phyloP scores from a whole-genome alignment of 2,113 vertebrate genomes.

The Platichthys stellatus region DNA sequence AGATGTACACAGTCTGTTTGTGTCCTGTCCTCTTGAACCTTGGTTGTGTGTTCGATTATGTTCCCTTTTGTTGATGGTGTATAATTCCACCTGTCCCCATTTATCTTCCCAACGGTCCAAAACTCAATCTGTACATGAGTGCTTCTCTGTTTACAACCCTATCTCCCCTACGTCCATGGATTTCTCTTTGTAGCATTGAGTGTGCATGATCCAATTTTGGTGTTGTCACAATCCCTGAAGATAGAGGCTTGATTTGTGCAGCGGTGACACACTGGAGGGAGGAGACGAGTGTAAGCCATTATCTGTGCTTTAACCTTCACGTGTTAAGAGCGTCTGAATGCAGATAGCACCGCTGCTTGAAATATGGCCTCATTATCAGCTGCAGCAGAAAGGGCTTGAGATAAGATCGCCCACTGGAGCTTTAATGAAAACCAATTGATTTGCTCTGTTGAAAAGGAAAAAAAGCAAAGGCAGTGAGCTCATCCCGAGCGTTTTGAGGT shows the following conservation, averaged over 20 bases:
- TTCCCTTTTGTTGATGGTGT: neutral
- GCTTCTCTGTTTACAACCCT: slow-evolving; percentile 31
- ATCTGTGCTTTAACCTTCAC: slow-evolving; percentile 79
- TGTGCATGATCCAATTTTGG: slow-evolving; percentile 68
- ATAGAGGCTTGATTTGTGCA: slow-evolving; percentile 75
- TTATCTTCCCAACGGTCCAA: slow-evolving; percentile 8
- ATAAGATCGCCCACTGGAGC: slow-evolving; percentile 69
- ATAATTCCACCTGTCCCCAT: slow-evolving; percentile 1
- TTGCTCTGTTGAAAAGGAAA: slow-evolving; percentile 56
- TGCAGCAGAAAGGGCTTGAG: slow-evolving; percentile 41
- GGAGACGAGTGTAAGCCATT: slow-evolving; percentile 56
- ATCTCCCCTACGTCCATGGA: slow-evolving; percentile 20
- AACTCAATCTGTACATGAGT: slow-evolving; percentile 8
- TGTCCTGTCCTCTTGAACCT: neutral
- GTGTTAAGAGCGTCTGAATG: slow-evolving; percentile 65
- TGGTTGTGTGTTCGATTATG: neutral
- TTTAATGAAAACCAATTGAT: slow-evolving; percentile 80
- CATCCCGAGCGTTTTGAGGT: slow-evolving; percentile 11
- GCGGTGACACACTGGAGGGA: slow-evolving; percentile 29
- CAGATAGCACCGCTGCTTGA: slow-evolving; percentile 66
- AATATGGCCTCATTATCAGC: slow-evolving; percentile 79
- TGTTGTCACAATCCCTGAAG: slow-evolving; percentile 59
- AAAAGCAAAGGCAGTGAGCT: slow-evolving; percentile 25
- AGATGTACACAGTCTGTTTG: slow-evolving; percentile 45
- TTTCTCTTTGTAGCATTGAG: slow-evolving; percentile 29